Evolutionary conservation across 2,113 vertebrate genomes (phyloP).

Genomic region (Atlantisia rogersi): DNA sequence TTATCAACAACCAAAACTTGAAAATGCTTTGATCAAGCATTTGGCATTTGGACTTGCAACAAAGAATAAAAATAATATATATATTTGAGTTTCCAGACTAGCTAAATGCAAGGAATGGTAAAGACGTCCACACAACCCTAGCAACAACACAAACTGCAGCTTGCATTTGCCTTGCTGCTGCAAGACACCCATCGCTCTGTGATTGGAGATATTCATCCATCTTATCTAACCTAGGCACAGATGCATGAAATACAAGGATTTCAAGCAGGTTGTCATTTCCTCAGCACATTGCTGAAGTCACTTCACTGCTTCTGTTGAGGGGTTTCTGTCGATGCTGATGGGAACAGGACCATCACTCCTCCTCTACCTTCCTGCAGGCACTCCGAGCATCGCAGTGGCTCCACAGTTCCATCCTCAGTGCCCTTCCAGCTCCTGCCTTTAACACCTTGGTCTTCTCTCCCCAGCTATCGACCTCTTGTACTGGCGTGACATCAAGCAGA

Average conservation of each 20-base stretch:
- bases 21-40: neutral
- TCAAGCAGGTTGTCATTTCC: neutral
- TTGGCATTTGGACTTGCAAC: neutral
- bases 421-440: neutral
- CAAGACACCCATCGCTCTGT: neutral
- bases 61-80: neutral
- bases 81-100: neutral
- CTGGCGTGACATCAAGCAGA: slow-evolving; percentile 97
- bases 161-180: neutral
- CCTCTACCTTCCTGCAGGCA: neutral
- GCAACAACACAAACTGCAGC: neutral
- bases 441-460: neutral
- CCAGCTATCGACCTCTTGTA: slow-evolving; percentile 95
- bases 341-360: neutral
- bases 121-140: neutral
- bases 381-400: fast-evolving
- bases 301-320: neutral
- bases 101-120: neutral
- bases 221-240: neutral
- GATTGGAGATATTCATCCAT: neutral
- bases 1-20: neutral
- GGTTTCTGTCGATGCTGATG: neutral
- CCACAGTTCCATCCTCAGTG: fast-evolving
- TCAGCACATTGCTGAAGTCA: fast-evolving
- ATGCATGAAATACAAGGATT: neutral